Percentiles rank a stretch among this genome's conserved stretches.
These are phyloP conservation scores for Microctonus hyperodae DNA, from an alignment of 2,888 invertebrate species.

Conservation along the genomic window DNA sequence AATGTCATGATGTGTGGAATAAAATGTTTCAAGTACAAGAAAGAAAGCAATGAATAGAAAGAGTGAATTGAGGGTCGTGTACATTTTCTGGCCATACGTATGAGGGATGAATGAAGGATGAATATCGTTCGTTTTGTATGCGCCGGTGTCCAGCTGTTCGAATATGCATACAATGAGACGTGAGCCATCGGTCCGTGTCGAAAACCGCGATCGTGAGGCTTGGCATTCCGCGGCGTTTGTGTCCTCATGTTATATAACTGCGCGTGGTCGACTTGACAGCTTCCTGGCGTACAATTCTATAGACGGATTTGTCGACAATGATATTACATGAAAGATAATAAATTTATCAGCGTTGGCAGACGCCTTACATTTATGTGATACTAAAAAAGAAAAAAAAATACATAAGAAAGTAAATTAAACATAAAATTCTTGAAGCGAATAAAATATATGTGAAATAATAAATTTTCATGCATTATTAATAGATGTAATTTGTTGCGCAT, in stretches of 20 bases:
- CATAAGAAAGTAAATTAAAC: neutral
- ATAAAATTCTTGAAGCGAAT: neutral
- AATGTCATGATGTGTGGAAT: slow-evolving; percentile 18
- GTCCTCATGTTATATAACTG: slow-evolving; percentile 3
- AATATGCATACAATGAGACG: slow-evolving; percentile 59
- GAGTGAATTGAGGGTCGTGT: slow-evolving; percentile 15
- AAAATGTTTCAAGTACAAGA: neutral
- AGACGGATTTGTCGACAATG: slow-evolving; percentile 16
- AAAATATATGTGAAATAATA: too few species aligned
- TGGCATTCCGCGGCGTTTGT: slow-evolving; percentile 23
- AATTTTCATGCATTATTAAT: too few species aligned
- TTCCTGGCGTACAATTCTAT: slow-evolving; percentile 27
- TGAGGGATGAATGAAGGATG: slow-evolving; percentile 35
- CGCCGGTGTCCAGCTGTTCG: slow-evolving; percentile 54
- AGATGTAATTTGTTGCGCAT: too few species aligned
- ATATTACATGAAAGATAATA: slow-evolving; percentile 1
- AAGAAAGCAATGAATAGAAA: neutral
- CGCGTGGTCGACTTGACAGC: slow-evolving; percentile 27
- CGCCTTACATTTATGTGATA: neutral
- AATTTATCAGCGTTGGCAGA: neutral
- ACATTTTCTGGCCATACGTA: slow-evolving; percentile 23
- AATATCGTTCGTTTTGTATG: slow-evolving; percentile 11
- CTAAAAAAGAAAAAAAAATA: neutral
- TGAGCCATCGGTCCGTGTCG: slow-evolving; percentile 37
- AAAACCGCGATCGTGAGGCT: slow-evolving; percentile 26